Evolutionary conservation across 2,113 vertebrate genomes (phyloP).

Genomic region (Climacteris rufus): DNA sequence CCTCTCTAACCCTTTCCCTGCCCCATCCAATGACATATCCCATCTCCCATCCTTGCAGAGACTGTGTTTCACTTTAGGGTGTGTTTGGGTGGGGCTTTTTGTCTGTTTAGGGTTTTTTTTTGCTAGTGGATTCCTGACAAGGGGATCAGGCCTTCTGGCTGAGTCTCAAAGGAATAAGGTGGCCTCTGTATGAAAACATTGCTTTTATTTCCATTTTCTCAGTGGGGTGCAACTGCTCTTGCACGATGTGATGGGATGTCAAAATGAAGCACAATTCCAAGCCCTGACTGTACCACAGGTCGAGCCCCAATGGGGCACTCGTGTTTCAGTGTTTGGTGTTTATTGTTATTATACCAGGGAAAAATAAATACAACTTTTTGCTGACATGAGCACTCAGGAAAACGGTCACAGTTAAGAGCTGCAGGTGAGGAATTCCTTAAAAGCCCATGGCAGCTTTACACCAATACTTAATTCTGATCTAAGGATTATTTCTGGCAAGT

Average conservation of each 20-base stretch:
- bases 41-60: neutral
- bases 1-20: neutral
- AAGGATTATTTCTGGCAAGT: neutral
- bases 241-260: neutral
- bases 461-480: neutral
- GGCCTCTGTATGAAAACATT: neutral
- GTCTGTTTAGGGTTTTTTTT: rapidly evolving
- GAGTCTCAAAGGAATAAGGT: neutral
- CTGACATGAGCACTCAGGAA: neutral
- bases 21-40: rapidly evolving
- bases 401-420: rapidly evolving
- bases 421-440: neutral
- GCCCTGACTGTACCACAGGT: neutral
- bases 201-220: neutral
- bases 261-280: neutral
- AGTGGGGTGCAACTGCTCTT: neutral
- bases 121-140: neutral
- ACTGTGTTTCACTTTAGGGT: rapidly evolving
- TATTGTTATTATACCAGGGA: neutral
- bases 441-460: neutral
- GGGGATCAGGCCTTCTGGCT: neutral
- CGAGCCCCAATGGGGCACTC: neutral
- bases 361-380: neutral
- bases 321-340: neutral
- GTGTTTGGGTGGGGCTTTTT: neutral